Evolutionary conservation across 2,797 vertebrate species (phyloP).

Genomic region (Lepilemur ruficaudatus): DNA sequence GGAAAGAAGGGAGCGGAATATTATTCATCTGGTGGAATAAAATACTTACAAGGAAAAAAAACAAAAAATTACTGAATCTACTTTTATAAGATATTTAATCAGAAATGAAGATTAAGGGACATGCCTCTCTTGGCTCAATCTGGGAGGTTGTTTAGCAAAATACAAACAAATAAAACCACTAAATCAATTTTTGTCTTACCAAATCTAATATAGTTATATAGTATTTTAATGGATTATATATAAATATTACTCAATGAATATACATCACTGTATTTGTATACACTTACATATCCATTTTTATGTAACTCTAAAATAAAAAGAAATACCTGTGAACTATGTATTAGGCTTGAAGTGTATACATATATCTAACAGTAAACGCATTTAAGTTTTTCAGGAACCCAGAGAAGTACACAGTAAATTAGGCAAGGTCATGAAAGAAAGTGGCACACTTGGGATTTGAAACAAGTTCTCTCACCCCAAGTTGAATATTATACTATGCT

Average conservation of each 20-base stretch:
- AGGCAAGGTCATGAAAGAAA: background rate
- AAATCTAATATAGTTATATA: background rate
- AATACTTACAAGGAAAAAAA: background rate
- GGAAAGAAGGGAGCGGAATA: background rate
- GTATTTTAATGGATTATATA: slow-evolving; percentile 6
- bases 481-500: background rate
- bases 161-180: background rate
- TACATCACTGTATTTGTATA: background rate
- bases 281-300: background rate
- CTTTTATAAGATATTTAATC: background rate
- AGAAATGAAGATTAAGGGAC: slow-evolving; percentile 27
- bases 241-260: background rate
- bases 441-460: background rate
- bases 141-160: background rate
- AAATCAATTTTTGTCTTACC: background rate
- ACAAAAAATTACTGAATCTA: background rate
- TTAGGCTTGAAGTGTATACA: background rate
- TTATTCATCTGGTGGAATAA: background rate
- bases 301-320: background rate
- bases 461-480: background rate
- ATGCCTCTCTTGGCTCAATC: background rate
- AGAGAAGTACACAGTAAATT: background rate
- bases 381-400: background rate
- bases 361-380: background rate
- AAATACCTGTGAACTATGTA: background rate